Evolutionary conservation across 2,797 vertebrate genomes (phyloP), one percentile per base, ranked within the genome.

Genomic region (Florisuga fusca): DNA sequence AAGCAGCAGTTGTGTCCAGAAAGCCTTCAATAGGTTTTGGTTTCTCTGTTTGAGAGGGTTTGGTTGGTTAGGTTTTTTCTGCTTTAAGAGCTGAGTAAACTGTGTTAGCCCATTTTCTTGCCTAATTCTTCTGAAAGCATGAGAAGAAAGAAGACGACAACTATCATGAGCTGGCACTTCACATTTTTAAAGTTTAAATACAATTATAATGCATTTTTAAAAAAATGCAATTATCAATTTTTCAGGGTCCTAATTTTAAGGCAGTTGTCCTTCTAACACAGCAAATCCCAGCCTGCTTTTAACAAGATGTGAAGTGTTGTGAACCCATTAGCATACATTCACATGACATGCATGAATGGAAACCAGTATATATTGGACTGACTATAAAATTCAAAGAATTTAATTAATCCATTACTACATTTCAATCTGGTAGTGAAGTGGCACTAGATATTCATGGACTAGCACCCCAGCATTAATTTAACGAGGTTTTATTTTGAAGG

Each of bases 401-500:
- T 2, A 57, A 58, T 91, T 48, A 76, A 89, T 54, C 57, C 9
- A 66, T 72, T 62, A 66, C 17, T 86, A 36, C 16, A 58, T 38
- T 31, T 57, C 71, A 71, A 12, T 46, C 12, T 57, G 36, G 26
- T 10, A 74, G 38, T 29, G 25, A 89, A 76, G 26, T 3, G 17
- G 45, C 48, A 92, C 9, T n/a, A 73, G 36, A 34, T 23, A 71
- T 31, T 43, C 45, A 0, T 43, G 34, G n/a, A 71, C 21, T 38
- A 29, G n/a, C 33, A 79, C 12, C 8, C 18, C 27, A 76, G 29
- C 38, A 62, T 23, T 68, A 83, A 11, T 81, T 80, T 9, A 81
- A 75, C 41, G 76, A 50, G 29, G 7, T 58, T 93, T 84, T 73
- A 59, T 57, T 85, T 87, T 53, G 20, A 90, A 92, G n/a, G 22